Percentiles rank a stretch among this genome's conserved stretches.
These are phyloP conservation scores for Pharmacophagus antenor DNA, from an alignment of 2,888 invertebrate genomes.

Conservation along the genomic window DNA sequence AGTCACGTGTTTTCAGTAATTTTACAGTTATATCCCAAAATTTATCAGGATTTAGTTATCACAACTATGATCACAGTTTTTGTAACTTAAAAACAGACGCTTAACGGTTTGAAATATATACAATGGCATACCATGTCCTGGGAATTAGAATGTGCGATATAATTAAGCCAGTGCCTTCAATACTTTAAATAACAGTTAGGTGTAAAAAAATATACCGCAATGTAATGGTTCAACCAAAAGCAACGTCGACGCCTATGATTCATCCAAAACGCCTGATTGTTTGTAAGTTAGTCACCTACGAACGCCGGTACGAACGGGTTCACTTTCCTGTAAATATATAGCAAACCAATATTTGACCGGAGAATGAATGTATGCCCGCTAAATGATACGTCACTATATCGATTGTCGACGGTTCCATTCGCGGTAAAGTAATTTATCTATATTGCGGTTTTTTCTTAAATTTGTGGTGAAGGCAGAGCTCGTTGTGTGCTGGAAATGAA, in stretches of 20 bases:
- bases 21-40: too few relatives aligned
- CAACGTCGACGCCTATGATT: constrained; percentile 64
- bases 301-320: constrained; percentile 49
- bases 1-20: too few relatives aligned
- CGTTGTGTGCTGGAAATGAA: constrained; percentile 49
- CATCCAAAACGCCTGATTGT: constrained; percentile 46
- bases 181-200: constrained; percentile 58
- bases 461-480: background rate
- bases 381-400: constrained; percentile 37
- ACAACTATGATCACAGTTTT: background rate
- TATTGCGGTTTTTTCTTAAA: constrained; percentile 1
- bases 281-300: constrained; percentile 55
- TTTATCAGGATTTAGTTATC: too few relatives aligned
- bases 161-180: constrained; percentile 52
- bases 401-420: constrained; percentile 32
- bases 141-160: constrained; percentile 24
- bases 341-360: constrained; percentile 60
- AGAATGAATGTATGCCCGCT: constrained; percentile 36
- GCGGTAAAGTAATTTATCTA: constrained; percentile 4
- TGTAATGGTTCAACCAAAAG: constrained; percentile 61
- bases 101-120: constrained; percentile 7
- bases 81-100: background rate
- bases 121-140: constrained; percentile 1
- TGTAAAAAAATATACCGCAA: constrained; percentile 70
- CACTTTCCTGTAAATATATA: constrained; percentile 64